phyloP scores from a whole-genome alignment of 2,888 invertebrate species.

The Unio delphinus region DNA sequence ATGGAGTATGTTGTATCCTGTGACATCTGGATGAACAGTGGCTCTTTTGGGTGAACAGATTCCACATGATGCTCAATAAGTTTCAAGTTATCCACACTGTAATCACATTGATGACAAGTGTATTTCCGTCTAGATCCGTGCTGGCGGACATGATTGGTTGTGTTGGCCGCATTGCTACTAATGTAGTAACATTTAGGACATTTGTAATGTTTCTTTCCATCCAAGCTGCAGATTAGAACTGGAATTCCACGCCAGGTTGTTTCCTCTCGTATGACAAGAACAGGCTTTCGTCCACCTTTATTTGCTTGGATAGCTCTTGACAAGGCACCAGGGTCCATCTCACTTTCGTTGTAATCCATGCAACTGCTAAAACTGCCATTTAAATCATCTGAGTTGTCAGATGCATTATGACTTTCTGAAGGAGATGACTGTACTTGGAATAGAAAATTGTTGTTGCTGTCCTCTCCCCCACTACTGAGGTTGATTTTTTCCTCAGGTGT shows the following conservation, averaged over 20 bases:
- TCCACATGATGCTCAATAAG: conserved; percentile 55
- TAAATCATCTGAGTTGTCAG: conserved; percentile 22
- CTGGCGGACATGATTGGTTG: conserved; percentile 51
- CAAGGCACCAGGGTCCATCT: conserved; percentile 10
- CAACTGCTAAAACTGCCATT: conserved; percentile 30
- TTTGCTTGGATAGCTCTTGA: conserved; percentile 1
- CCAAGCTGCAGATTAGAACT: conserved; percentile 50
- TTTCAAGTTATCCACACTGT: conserved; percentile 55
- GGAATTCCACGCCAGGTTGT: conserved; percentile 40
- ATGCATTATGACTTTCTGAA: conserved; percentile 7
- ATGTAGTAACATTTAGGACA: conserved; percentile 73
- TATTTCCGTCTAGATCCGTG: conserved; percentile 51
- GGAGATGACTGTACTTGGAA: conserved; percentile 1
- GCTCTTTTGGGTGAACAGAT: conserved; percentile 43
- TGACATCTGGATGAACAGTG: conserved; percentile 26
- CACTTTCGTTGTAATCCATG: conserved; percentile 25
- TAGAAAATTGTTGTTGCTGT: conserved; percentile 27
- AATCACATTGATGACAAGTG: conserved; percentile 58
- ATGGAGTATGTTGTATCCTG: conserved; percentile 13
- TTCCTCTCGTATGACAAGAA: conserved; percentile 36
- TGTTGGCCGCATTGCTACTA: conserved; percentile 52
- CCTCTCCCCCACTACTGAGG: conserved; percentile 25
- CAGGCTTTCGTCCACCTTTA: conserved; percentile 67
- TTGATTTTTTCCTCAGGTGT: conserved; percentile 45
- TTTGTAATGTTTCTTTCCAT: conserved; percentile 56